Evolutionary conservation across 2,888 invertebrate genomes (phyloP).

Genomic region (Lysandra coridon): DNA sequence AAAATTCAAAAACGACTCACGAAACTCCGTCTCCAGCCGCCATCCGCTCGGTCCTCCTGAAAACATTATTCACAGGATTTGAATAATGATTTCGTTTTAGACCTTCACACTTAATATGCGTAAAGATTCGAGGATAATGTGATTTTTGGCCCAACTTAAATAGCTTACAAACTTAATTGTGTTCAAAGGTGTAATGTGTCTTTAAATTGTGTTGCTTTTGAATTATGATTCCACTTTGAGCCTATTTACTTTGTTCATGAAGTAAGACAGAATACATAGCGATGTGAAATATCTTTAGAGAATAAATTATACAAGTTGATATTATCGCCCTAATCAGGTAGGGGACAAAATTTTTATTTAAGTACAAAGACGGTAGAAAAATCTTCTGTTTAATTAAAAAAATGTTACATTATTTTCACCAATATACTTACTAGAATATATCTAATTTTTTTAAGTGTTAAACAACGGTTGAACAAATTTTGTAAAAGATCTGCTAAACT

Average conservation of each 20-base stretch:
- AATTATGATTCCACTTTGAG: slow-evolving; percentile 1
- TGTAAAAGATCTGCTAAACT: no score
- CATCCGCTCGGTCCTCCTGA: slow-evolving; percentile 53
- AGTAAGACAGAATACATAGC: neutral
- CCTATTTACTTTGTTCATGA: neutral
- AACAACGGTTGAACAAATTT: no score
- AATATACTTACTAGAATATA: no score
- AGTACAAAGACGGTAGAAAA: neutral
- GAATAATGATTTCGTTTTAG: slow-evolving; percentile 79
- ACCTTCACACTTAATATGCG: slow-evolving; percentile 72
- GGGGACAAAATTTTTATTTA: neutral
- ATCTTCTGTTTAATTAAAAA: no score
- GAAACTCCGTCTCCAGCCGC: slow-evolving; percentile 65
- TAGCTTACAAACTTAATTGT: slow-evolving; percentile 69
- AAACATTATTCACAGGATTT: slow-evolving; percentile 79
- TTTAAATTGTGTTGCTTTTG: slow-evolving; percentile 32
- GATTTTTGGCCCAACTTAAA: slow-evolving; percentile 77
- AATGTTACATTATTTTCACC: no score
- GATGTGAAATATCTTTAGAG: neutral
- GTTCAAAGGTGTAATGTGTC: slow-evolving; percentile 52
- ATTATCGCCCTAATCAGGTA: neutral
- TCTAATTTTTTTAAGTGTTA: no score
- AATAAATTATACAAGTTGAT: neutral
- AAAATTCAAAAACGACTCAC: slow-evolving; percentile 80
- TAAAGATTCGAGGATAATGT: slow-evolving; percentile 67